phyloP scores from a whole-genome alignment of 2,888 invertebrate genomes.

The Archips crataeganus region DNA sequence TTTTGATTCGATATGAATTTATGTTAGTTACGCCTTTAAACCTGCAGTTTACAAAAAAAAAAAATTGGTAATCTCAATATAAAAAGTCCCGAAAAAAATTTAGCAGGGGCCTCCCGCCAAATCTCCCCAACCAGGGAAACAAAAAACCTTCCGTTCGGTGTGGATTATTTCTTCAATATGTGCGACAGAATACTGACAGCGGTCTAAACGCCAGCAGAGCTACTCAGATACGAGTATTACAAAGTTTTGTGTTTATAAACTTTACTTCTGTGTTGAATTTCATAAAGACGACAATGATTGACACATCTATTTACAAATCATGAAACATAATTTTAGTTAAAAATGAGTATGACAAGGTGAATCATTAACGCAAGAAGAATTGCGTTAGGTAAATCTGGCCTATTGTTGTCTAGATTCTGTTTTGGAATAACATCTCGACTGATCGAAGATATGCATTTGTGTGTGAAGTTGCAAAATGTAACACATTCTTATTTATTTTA shows the following conservation, averaged over 20 bases:
- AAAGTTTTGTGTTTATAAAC: slow-evolving; percentile 1
- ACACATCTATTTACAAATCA: neutral
- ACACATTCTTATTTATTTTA: neutral
- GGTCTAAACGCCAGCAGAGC: too few species aligned
- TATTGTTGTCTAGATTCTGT: neutral
- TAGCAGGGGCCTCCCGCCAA: too few species aligned
- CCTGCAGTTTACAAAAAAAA: too few species aligned
- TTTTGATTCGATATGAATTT: too few species aligned
- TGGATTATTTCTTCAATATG: too few species aligned
- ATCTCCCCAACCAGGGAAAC: too few species aligned
- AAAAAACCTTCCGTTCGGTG: too few species aligned
- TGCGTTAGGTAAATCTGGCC: slow-evolving; percentile 1
- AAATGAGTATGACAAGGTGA: neutral
- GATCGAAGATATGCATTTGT: slow-evolving; percentile 7
- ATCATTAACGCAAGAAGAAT: neutral
- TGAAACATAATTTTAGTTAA: neutral
- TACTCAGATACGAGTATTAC: neutral
- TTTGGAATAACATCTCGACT: neutral
- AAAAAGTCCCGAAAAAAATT: too few species aligned
- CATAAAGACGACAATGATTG: neutral
- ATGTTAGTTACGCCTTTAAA: too few species aligned
- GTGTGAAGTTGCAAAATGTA: neutral
- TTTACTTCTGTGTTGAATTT: neutral
- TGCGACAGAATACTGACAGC: too few species aligned
- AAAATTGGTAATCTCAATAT: too few species aligned